Conservation (phyloP, 2,113 vertebrate genomes). For the Sclerurus mexicanus region DNA sequence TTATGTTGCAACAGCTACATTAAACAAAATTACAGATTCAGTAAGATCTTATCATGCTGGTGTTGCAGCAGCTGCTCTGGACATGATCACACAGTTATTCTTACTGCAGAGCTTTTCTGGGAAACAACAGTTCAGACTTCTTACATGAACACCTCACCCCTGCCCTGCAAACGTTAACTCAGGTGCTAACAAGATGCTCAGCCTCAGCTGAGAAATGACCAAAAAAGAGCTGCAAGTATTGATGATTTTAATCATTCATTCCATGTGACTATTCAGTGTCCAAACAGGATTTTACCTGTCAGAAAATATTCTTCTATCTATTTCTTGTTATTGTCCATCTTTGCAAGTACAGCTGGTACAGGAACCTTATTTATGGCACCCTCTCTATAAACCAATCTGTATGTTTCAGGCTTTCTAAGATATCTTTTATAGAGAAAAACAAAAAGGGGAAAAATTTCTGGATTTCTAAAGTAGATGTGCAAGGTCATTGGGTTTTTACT, state of each 20-base stretch:
- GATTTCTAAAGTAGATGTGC: not conserved
- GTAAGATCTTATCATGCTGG: constrained; percentile 3
- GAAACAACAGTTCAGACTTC: not conserved
- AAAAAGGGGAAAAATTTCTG: not conserved
- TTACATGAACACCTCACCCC: not conserved
- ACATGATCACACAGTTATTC: not conserved
- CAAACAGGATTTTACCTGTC: not conserved
- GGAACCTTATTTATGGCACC: not conserved
- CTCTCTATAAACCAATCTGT: not conserved
- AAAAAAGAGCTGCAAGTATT: not conserved
- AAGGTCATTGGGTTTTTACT: not conserved
- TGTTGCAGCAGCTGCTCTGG: not conserved
- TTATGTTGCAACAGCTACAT: constrained; percentile 18
- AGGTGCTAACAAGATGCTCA: not conserved
- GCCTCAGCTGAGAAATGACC: not conserved
- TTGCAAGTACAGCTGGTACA: not conserved
- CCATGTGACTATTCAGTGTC: not conserved
- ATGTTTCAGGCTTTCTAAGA: not conserved
- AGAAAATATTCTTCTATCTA: not conserved
- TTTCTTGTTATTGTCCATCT: not conserved
- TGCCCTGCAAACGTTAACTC: not conserved
- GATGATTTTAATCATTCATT: not conserved
- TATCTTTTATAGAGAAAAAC: not conserved
- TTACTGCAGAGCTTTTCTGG: not conserved
- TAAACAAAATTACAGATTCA: constrained; percentile 17